These are phyloP conservation scores for Amiota communis DNA, from an alignment of 2,888 invertebrate genomes.

Conservation along the genomic window DNA sequence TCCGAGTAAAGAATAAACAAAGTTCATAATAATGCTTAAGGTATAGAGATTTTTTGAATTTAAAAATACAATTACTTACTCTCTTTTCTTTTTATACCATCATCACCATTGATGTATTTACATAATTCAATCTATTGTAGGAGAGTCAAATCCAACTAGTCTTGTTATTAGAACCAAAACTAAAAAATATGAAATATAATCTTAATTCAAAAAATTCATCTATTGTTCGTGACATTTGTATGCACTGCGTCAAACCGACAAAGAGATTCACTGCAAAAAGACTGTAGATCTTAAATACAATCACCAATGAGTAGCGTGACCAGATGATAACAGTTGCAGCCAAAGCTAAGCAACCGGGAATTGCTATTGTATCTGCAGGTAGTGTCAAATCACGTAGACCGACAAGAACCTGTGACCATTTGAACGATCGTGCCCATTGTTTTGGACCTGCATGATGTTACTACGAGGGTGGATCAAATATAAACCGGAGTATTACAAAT, in stretches of 20 bases:
- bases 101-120: too few species aligned
- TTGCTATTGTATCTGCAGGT: slow-evolving; percentile 90
- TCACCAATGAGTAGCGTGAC: slow-evolving; percentile 96
- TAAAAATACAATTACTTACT: neutral
- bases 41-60: neutral
- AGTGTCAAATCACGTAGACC: slow-evolving; percentile 91
- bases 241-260: slow-evolving; percentile 90
- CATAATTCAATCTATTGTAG: too few species aligned
- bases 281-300: slow-evolving; percentile 96
- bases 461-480: too few species aligned
- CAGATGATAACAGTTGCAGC: slow-evolving; percentile 94
- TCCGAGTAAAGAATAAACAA: too few species aligned
- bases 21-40: neutral
- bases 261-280: slow-evolving; percentile 97
- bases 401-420: slow-evolving; percentile 85
- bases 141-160: too few species aligned
- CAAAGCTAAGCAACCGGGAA: slow-evolving; percentile 86
- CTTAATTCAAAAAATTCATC: neutral
- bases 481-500: too few species aligned
- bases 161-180: slow-evolving; percentile 15
- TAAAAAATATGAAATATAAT: neutral
- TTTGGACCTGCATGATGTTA: too few species aligned
- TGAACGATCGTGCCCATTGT: too few species aligned
- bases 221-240: slow-evolving; percentile 81
- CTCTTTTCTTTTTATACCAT: neutral